Percentiles rank a stretch among this genome's conserved stretches.
Evolutionary conservation across 35 echinoderm and acorn worm genomes (phyloP).

Genomic region (Apostichopus parvimensis): DNA sequence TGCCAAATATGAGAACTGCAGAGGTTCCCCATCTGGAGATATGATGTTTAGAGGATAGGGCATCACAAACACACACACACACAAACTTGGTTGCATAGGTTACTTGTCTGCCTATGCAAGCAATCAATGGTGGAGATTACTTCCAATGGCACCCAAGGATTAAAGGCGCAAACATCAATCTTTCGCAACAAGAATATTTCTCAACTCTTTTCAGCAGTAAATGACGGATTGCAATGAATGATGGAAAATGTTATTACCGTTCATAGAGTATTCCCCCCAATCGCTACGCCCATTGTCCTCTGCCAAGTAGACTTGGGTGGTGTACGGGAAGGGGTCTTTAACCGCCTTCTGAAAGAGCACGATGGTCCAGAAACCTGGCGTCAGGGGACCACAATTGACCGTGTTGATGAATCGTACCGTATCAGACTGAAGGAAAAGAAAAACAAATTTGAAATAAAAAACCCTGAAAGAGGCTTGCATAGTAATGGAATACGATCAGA

Average conservation of each 20-base stretch:
- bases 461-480: too few relatives aligned
- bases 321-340: conserved; percentile 90
- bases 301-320: conserved; percentile 76
- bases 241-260: conserved; percentile 14
- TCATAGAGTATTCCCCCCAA: conserved; percentile 71
- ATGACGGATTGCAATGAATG: neutral
- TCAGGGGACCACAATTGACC: conserved; percentile 84
- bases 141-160: too few relatives aligned
- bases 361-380: conserved; percentile 86
- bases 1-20: too few relatives aligned
- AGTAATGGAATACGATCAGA: too few relatives aligned
- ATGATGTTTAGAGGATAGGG: too few relatives aligned
- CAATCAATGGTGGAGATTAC: too few relatives aligned
- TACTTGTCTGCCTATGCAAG: too few relatives aligned
- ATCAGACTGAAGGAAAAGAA: conserved; percentile 65
- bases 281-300: conserved; percentile 53
- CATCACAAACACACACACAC: too few relatives aligned
- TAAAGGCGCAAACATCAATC: neutral
- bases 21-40: too few relatives aligned
- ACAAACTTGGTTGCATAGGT: too few relatives aligned
- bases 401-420: conserved; percentile 94
- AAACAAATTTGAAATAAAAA: too few relatives aligned
- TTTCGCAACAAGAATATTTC: neutral
- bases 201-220: neutral
- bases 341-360: conserved; percentile 92